Evolutionary conservation across 2,113 vertebrate genomes (phyloP).

Genomic region (Campylomormyrus numenius): DNA sequence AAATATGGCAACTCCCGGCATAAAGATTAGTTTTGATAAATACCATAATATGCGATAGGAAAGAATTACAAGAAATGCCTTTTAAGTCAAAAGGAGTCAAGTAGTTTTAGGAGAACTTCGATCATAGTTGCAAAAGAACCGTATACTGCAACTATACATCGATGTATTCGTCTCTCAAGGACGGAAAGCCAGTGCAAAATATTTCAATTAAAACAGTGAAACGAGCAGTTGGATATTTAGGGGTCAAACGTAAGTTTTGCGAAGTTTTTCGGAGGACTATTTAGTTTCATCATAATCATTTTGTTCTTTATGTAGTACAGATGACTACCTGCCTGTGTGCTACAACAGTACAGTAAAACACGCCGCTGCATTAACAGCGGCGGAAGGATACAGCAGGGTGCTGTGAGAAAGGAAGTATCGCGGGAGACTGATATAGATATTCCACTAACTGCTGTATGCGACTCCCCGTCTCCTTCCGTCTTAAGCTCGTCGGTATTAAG

Average conservation of each 20-base stretch:
- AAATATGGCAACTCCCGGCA: background rate
- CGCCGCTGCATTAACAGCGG: background rate
- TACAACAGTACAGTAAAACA: background rate
- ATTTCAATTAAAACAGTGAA: background rate
- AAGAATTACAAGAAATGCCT: background rate
- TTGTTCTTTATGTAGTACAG: background rate
- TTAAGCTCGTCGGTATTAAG: background rate
- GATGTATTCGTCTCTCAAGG: background rate
- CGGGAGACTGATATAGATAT: background rate
- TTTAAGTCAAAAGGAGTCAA: background rate
- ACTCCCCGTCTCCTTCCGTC: background rate
- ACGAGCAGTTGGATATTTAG: background rate
- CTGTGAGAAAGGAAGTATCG: constrained; percentile 16
- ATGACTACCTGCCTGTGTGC: background rate
- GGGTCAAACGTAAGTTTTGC: background rate
- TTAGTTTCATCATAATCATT: background rate
- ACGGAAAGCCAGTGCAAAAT: background rate
- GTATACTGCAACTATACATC: background rate
- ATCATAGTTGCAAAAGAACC: background rate
- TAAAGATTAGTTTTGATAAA: background rate
- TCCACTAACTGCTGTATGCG: background rate
- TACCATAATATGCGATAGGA: background rate
- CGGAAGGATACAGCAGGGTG: constrained; percentile 15
- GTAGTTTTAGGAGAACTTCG: background rate
- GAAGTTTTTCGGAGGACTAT: background rate